Evolutionary conservation across 1,140 invertebrate genomes (phyloP), one percentile per base, ranked within the genome.

Genomic region (Drosophila kikkawai): DNA sequence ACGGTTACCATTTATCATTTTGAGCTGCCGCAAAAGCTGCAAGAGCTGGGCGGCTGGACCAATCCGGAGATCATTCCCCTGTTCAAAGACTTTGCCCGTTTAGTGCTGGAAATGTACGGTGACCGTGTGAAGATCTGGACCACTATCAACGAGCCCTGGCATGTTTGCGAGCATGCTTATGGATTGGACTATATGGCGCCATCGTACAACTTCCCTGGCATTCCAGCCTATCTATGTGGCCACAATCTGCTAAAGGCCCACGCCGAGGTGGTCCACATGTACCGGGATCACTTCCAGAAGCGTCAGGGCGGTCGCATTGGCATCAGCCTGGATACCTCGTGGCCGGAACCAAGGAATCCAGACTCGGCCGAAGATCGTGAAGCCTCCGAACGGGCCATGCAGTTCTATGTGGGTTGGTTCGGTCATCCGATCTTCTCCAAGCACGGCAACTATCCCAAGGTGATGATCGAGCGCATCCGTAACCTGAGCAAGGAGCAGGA

Each of bases 81-180:
- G 76, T 96, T 95, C 75, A 93, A 91, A 15, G 94, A 95, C 76
- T 96, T 94, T 78, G 95, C 95, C 0, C 93, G 93, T 29, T 57
- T 95, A 9, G 87, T 95, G 4, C 94, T 95, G 58, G 92, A 94
- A 42, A 92, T 93, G 63, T 95, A 95, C 69, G 95, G 95, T 0
- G 94, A 95, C 85, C 93, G 94, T 69, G 95, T 96, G 0, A 95
- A 94, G 71, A 75, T 94, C 65, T 97, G 96, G 95, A 94, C 95
- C 2, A 96, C 96, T 0, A 94, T 97, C 67, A 96, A 96, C 86
- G 96, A 97, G 90, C 95, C 96, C 5, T 94, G 94, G 93, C 95
- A 95, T 69, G 94, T 95, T 5, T 96, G 95, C 71, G 91, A 94
- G 59, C 93, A 94, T 67, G 95, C 95, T 15, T 96, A 96, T 82